A percentile compares a stretch with the other conserved stretches of the same genome.
phyloP scores from a whole-genome alignment of 2,888 invertebrate genomes.

The Iphiclides podalirius region DNA sequence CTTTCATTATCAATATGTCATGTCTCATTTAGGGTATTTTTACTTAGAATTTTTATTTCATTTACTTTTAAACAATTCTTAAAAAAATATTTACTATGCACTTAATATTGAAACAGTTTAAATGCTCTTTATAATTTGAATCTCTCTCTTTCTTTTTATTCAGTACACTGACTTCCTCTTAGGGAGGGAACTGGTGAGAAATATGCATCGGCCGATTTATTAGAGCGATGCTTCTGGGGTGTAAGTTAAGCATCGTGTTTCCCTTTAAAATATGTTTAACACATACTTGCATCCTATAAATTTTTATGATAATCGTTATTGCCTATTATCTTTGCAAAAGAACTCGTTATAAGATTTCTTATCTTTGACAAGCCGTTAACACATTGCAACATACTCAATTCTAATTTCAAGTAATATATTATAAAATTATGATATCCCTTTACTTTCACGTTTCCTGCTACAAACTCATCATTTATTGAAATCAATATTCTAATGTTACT shows the following conservation, averaged over 20 bases:
- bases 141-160: constrained; percentile 37
- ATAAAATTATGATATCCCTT: no score
- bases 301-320: no score
- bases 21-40: background rate
- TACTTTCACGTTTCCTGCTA: no score
- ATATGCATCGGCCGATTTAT: constrained; percentile 65
- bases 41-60: background rate
- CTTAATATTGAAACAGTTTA: no score
- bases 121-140: background rate
- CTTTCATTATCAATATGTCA: constrained; percentile 1
- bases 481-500: no score
- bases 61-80: background rate
- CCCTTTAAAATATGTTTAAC: background rate
- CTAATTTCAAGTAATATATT: background rate
- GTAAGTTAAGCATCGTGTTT: constrained; percentile 42
- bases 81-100: no score
- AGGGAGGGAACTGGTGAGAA: constrained; percentile 61
- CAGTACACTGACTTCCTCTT: constrained; percentile 73
- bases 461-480: no score
- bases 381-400: background rate
- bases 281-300: no score
- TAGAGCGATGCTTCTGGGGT: constrained; percentile 37
- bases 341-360: no score
- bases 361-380: no score
- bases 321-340: no score